Conservation (phyloP, 2,888 invertebrate species). For the Orgyia antiqua region DNA sequence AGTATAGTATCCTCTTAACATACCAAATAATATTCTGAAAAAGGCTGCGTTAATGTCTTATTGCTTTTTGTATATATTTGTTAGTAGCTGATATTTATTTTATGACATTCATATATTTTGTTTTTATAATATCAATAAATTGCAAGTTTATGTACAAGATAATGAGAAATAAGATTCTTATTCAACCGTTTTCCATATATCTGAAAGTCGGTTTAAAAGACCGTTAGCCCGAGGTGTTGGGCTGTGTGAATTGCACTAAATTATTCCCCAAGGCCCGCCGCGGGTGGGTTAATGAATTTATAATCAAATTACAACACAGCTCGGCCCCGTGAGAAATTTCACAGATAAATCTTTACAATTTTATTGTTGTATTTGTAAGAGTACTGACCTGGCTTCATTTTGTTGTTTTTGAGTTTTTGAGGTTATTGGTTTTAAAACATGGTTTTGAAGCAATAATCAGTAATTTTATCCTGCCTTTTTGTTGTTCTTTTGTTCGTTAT, state of each 20-base stretch:
- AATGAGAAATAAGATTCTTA: constrained; percentile 9
- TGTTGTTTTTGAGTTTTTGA: background rate
- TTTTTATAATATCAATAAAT: too few species aligned
- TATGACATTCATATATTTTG: too few species aligned
- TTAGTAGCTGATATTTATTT: too few species aligned
- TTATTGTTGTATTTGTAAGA: constrained; percentile 42
- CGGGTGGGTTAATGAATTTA: constrained; percentile 75
- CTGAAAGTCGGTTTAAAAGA: constrained; percentile 23
- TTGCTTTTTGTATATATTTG: too few species aligned
- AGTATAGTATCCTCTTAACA: too few species aligned
- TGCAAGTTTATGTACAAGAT: too few species aligned
- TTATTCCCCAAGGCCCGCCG: constrained; percentile 68
- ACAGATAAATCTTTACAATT: constrained; percentile 60
- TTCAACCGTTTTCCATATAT: constrained; percentile 13
- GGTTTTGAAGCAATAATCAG: background rate
- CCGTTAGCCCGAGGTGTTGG: constrained; percentile 48
- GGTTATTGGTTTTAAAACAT: background rate
- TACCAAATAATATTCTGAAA: too few species aligned
- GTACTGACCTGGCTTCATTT: constrained; percentile 6
- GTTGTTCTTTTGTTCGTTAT: too few species aligned
- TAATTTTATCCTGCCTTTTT: too few species aligned
- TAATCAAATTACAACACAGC: constrained; percentile 70
- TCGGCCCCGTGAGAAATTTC: constrained; percentile 64
- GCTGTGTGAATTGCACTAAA: constrained; percentile 70
- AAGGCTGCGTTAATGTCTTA: too few species aligned